Evolutionary conservation across 2,888 invertebrate species (phyloP), one percentile per base, ranked within the genome.

Genomic region (Apamea epomidion): DNA sequence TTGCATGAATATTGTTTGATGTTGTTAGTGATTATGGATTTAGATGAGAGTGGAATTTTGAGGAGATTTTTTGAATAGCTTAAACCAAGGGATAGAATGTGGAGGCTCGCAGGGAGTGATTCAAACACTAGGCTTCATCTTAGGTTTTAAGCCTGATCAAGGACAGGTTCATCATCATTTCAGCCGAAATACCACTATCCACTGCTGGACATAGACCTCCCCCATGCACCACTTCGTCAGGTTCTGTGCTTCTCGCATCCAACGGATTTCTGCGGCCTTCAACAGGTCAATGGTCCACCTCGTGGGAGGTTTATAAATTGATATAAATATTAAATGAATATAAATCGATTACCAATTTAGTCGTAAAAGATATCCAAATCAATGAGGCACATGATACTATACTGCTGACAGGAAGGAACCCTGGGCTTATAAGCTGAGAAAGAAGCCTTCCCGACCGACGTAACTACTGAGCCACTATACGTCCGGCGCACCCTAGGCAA

Each of bases 1-100:
- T 68, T 77, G 37, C 60, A 69, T 71, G 82, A 85, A 80, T 78
- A 84, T 77, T 75, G 72, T 85, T 86, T 87, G 88, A 83, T 86
- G 83, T 76, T 68, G 58, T 37, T 29, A 68, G 58, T 70, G 87
- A 87, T 87, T 78, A 69, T 71, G 75, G 73, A 67, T 70, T 84
- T 65, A 69, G 74, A 76, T 82, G 82, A 72, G 79, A 65, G 72
- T 77, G 69, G 84, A 85, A 85, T 84, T 78, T 74, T 81, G 18
- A 78, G n/a, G 1, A 48, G n/a, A 16, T 74, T 74, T 70, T 70
- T 51, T 62, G 5, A 18, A 51, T 32, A 58, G 21, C 5, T 80
- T 72, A 4, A 5, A 32, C 32, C n/a, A 5, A 62, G 2, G 12
- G 14, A 62, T 6, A 37, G 0, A 16, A 62, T 74, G 0, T 32